These are phyloP conservation scores for Acrobeloides nanus DNA, from an alignment of 2,888 invertebrate species.

Conservation along the genomic window DNA sequence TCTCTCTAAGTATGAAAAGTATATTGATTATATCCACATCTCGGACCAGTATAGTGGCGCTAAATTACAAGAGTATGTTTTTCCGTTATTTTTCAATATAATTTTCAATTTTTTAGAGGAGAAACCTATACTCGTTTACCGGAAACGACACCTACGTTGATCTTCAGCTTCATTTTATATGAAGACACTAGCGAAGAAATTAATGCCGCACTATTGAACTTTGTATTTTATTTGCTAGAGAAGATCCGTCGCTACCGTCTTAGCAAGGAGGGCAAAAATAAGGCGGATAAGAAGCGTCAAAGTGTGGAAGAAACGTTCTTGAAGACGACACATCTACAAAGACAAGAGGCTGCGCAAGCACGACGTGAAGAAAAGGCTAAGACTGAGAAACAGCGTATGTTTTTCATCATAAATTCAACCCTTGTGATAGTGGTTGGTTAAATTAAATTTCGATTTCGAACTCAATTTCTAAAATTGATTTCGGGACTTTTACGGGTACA, in stretches of 20 bases:
- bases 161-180: constrained; percentile 65
- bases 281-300: constrained; percentile 87
- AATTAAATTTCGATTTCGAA: too few relatives aligned
- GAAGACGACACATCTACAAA: constrained; percentile 86
- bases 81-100: constrained; percentile 5
- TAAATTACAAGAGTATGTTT: constrained; percentile 76
- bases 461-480: too few relatives aligned
- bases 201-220: constrained; percentile 58
- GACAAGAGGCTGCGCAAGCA: constrained; percentile 90
- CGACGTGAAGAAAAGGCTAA: constrained; percentile 84
- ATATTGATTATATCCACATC: constrained; percentile 89
- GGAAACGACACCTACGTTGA: constrained; percentile 66
- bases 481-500: too few relatives aligned
- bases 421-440: too few relatives aligned
- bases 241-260: constrained; percentile 67
- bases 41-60: constrained; percentile 87
- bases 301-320: constrained; percentile 86
- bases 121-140: constrained; percentile 60
- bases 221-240: constrained; percentile 86
- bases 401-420: too few relatives aligned
- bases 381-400: constrained; percentile 83
- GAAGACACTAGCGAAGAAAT: constrained; percentile 21
- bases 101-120: constrained; percentile 21
- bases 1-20: constrained; percentile 67
- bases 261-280: constrained; percentile 57